Base-by-base conservation (phyloP, 2,888 invertebrate species). In the Lacanobia wlatinum region DNA sequence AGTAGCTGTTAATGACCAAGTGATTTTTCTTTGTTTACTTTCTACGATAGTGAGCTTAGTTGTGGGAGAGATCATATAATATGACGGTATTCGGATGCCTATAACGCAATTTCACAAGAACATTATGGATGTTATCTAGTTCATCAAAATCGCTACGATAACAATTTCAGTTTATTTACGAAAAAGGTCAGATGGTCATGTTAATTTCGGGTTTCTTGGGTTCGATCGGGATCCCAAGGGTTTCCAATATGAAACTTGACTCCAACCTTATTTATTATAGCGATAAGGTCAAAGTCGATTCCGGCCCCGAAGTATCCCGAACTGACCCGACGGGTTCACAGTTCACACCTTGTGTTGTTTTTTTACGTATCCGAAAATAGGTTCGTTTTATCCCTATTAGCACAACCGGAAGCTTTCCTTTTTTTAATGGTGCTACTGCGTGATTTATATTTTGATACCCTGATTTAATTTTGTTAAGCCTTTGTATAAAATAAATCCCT, bases 21-120 rank as follows among this genome's bases (percentile, higher is more conserved):
- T 84, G 88, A 89, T 89, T 89, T 88, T 86, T 87, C 88, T 84
- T 88, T 92, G 92, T 93, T 93, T 92, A 89, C 88, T 78, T 84
- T 83, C 73, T 80, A 76, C 71, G 80, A 85, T 85, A 87, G 64
- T 50, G 70, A 82, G 84, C 84, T 87, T 81, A 87, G 80, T 73
- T 63, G 69, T n/a, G 64, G 40, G 21, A 62, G 62, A 28, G 10
- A 70, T 62, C 63, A 69, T 64, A 80, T 61, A 76, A 43, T 46
- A 55, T 52, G n/a, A 52, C 61, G 46, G 12, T 73, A 21, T 72
- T 48, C 28, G 16, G 18, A 46, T 7, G n/a, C 8, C 48, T 48
- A 9, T 38, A 59, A 21, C 18, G 18, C 16, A 43, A 28, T 43
- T 23, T 14, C 28, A 12, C 9, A 16, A 46, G 12, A 59, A 58